Conservation (phyloP, 2,113 vertebrate genomes). For the Paralichthys olivaceus region DNA sequence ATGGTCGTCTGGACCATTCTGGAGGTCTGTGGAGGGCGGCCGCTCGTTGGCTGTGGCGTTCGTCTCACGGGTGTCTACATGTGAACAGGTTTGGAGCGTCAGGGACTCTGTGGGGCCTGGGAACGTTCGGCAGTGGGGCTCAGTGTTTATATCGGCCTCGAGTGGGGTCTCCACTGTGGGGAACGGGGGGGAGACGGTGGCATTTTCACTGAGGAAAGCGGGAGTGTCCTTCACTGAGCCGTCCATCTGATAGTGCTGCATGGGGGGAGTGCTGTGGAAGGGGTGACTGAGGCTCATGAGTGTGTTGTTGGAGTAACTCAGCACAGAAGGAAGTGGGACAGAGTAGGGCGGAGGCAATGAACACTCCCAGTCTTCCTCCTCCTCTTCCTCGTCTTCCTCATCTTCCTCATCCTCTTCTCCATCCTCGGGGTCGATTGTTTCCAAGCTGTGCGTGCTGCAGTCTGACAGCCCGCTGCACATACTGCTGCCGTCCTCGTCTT, state of each 20-base stretch:
- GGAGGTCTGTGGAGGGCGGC: conserved; percentile 82
- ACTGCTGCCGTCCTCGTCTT: conserved; percentile 90
- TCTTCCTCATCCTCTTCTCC: conserved; percentile 89
- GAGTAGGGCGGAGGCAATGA: conserved; percentile 79
- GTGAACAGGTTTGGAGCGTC: conserved; percentile 76
- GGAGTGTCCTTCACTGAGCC: conserved; percentile 53
- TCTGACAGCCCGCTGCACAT: conserved; percentile 93
- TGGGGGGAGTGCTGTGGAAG: conserved; percentile 84
- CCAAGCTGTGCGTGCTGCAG: conserved; percentile 94
- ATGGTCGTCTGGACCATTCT: conserved; percentile 84
- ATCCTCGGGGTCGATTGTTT: conserved; percentile 89
- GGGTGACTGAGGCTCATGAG: conserved; percentile 85
- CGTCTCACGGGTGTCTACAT: conserved; percentile 82
- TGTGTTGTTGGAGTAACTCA: conserved; percentile 88
- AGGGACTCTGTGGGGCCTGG: conserved; percentile 81
- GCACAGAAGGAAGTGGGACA: conserved; percentile 88
- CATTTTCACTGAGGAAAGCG: conserved; percentile 37
- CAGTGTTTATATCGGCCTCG: conserved; percentile 71
- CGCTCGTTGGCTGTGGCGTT: conserved; percentile 62
- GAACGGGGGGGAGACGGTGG: conserved; percentile 36
- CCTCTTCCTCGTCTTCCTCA: conserved; percentile 84
- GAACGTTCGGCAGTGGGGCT: conserved; percentile 73
- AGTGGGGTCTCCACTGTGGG: conserved; percentile 52
- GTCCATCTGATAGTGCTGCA: conserved; percentile 88
- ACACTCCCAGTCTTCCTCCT: conserved; percentile 87